phyloP scores from a whole-genome alignment of 2,888 invertebrate genomes.

The Azorinus chamasolen region DNA sequence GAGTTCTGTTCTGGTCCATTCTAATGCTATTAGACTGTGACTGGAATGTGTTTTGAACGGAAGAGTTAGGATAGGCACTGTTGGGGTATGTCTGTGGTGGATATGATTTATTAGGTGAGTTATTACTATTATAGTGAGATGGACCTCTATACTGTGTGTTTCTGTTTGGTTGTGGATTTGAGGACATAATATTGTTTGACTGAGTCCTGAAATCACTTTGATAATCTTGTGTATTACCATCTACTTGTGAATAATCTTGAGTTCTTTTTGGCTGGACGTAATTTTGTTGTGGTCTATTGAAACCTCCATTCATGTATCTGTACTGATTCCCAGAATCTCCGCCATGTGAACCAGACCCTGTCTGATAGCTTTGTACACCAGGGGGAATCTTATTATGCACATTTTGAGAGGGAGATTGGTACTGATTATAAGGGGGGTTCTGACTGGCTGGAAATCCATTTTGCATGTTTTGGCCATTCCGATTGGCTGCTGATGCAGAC shows the following conservation, averaged over 20 bases:
- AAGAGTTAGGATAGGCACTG: not conserved
- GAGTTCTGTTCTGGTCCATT: not conserved
- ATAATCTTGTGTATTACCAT: too few relatives aligned
- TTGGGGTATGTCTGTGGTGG: not conserved
- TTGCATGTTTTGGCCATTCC: conserved; percentile 33
- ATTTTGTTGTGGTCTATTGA: conserved; percentile 1
- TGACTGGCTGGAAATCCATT: conserved; percentile 25
- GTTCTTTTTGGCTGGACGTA: not conserved
- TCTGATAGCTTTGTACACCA: conserved; percentile 14
- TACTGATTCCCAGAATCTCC: not conserved
- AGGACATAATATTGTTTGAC: too few relatives aligned
- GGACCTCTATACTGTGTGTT: conserved; percentile 9
- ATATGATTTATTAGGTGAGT: not conserved
- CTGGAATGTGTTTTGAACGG: conserved; percentile 31
- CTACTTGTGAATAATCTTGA: too few relatives aligned
- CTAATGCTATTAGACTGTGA: conserved; percentile 27
- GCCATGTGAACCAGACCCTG: not conserved
- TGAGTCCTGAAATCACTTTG: too few relatives aligned
- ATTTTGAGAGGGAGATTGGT: conserved; percentile 17
- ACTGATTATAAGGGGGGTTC: conserved; percentile 17
- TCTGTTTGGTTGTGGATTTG: too few relatives aligned
- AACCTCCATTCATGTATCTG: not conserved
- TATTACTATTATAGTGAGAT: conserved; percentile 9
- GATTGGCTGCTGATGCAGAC: conserved; percentile 40
- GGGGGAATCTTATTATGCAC: conserved; percentile 8